These are phyloP conservation scores for Eupithecia subumbrata DNA, from an alignment of 2,888 invertebrate species.

Conservation along the genomic window DNA sequence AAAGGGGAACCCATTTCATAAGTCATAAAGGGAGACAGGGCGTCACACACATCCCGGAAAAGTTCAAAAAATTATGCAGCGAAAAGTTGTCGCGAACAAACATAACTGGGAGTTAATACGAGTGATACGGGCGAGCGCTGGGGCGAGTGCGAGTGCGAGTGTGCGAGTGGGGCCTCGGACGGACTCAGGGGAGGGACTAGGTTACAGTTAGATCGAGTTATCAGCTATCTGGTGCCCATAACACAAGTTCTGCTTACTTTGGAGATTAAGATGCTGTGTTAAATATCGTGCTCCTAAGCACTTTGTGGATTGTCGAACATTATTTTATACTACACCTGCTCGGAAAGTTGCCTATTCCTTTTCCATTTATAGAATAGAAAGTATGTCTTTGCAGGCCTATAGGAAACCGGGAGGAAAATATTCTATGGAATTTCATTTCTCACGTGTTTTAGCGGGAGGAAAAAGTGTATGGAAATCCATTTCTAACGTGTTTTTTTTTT, in stretches of 20 bases:
- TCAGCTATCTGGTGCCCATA: not conserved
- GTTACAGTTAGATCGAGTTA: not conserved
- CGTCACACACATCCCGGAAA: conserved; percentile 32
- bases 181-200: not conserved
- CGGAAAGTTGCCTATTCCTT: no score
- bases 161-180: conserved; percentile 21
- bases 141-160: conserved; percentile 22
- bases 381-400: no score
- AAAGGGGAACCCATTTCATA: conserved; percentile 22
- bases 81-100: conserved; percentile 43
- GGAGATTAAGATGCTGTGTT: not conserved
- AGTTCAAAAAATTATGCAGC: conserved; percentile 39
- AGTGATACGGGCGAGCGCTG: conserved; percentile 6
- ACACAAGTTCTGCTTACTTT: no score
- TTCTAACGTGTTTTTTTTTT: no score
- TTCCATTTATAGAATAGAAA: no score
- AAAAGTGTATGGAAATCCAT: no score
- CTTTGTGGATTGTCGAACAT: no score
- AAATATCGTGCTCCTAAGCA: no score
- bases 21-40: conserved; percentile 30
- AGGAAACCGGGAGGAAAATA: no score
- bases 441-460: no score
- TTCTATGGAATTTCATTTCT: no score
- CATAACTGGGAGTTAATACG: conserved; percentile 39
- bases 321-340: no score